Conservation (phyloP, 2,113 vertebrate species). For the Sylvietta virens region DNA sequence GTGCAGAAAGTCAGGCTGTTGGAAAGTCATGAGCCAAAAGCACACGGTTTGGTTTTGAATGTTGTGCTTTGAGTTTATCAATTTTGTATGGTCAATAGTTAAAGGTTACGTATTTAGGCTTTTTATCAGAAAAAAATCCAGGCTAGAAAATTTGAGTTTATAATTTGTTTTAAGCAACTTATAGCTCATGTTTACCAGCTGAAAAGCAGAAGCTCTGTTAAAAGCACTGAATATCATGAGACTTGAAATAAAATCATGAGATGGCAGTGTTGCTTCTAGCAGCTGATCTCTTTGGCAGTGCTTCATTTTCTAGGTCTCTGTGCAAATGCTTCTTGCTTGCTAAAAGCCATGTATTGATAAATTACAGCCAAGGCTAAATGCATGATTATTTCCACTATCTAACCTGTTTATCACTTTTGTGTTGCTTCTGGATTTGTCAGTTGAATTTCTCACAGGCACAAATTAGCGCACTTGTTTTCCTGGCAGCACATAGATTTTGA, state of each 20-base stretch:
- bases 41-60: not conserved
- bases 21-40: not conserved
- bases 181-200: not conserved
- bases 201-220: not conserved
- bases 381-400: slow-evolving; percentile 41
- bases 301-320: slow-evolving; percentile 26
- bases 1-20: not conserved
- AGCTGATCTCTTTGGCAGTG: slow-evolving; percentile 39
- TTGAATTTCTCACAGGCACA: not conserved
- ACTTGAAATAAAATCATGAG: slow-evolving; percentile 55
- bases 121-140: not conserved
- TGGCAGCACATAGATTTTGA: not conserved
- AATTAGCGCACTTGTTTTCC: not conserved
- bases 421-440: slow-evolving; percentile 11
- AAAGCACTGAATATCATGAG: not conserved
- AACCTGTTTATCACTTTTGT: slow-evolving; percentile 15
- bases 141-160: not conserved
- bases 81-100: not conserved
- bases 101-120: not conserved
- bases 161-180: not conserved
- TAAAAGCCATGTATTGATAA: slow-evolving; percentile 13
- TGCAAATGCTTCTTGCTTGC: slow-evolving; percentile 4
- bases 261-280: slow-evolving; percentile 64
- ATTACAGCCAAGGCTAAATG: not conserved
- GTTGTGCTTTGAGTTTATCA: not conserved